Conservation (phyloP, 2,888 invertebrate species). For the Xanthia togata region DNA sequence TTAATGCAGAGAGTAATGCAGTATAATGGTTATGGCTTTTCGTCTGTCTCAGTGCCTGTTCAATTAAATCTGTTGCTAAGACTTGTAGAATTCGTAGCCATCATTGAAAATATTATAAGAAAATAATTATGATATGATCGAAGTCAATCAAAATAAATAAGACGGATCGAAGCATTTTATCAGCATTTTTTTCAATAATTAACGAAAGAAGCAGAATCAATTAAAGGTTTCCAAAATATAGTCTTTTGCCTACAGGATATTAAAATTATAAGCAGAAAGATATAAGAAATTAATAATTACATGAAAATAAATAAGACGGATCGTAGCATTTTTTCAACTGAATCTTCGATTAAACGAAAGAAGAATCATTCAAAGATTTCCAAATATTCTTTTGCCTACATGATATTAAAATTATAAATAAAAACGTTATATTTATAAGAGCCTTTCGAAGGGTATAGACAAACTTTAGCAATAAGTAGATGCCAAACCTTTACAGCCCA, state of each 20-base stretch:
- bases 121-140: too few species aligned
- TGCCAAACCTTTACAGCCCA: background rate
- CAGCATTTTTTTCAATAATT: too few species aligned
- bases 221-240: too few species aligned
- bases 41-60: background rate
- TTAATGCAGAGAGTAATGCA: background rate
- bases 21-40: too few species aligned
- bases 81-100: background rate
- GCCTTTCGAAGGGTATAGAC: background rate
- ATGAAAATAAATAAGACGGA: too few species aligned
- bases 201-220: background rate
- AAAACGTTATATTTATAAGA: background rate
- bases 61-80: background rate
- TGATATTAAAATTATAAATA: slow-evolving; percentile 8
- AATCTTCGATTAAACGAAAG: too few species aligned
- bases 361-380: too few species aligned
- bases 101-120: too few species aligned
- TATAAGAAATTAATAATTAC: too few species aligned
- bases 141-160: background rate
- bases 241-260: too few species aligned
- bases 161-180: background rate
- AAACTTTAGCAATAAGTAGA: background rate
- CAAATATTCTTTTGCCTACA: too few species aligned
- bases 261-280: background rate
- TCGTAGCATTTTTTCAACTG: too few species aligned